These are phyloP conservation scores for Herpetotheres cachinnans DNA, from an alignment of 2,113 vertebrate species.

Conservation along the genomic window DNA sequence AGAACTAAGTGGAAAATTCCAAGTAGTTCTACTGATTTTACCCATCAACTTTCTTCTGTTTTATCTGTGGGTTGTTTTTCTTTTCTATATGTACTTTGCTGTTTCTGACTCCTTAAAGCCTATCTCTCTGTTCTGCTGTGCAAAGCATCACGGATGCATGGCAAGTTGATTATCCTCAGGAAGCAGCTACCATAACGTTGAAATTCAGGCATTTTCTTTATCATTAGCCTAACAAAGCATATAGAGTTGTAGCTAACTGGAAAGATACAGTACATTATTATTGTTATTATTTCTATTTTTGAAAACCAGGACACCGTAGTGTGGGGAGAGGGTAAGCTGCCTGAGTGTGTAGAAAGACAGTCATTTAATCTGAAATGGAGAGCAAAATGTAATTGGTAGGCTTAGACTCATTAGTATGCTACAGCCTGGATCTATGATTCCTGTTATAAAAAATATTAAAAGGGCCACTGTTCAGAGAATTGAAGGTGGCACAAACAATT, in stretches of 20 bases:
- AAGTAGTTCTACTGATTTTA: background rate
- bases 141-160: constrained; percentile 35
- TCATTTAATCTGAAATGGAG: constrained; percentile 63
- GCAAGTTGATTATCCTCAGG: constrained; percentile 59
- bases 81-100: background rate
- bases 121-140: constrained; percentile 42
- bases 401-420: constrained; percentile 61
- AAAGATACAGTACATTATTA: constrained; percentile 62
- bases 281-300: constrained; percentile 68
- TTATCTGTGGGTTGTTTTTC: constrained; percentile 13
- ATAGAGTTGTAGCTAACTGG: constrained; percentile 57
- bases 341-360: background rate
- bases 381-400: constrained; percentile 62
- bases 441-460: constrained; percentile 62
- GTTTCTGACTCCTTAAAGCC: constrained; percentile 27
- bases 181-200: constrained; percentile 48
- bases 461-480: constrained; percentile 38
- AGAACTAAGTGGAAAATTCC: background rate
- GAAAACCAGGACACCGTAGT: constrained; percentile 15
- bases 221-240: constrained; percentile 68
- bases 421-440: constrained; percentile 38
- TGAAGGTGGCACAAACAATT: constrained; percentile 59
- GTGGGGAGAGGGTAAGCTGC: background rate
- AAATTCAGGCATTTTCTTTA: constrained; percentile 64
- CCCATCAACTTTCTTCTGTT: background rate